A percentile compares a stretch with the other conserved stretches of the same genome.
These are phyloP conservation scores for Atta texana DNA, from an alignment of 1,140 invertebrate genomes.

Conservation along the genomic window DNA sequence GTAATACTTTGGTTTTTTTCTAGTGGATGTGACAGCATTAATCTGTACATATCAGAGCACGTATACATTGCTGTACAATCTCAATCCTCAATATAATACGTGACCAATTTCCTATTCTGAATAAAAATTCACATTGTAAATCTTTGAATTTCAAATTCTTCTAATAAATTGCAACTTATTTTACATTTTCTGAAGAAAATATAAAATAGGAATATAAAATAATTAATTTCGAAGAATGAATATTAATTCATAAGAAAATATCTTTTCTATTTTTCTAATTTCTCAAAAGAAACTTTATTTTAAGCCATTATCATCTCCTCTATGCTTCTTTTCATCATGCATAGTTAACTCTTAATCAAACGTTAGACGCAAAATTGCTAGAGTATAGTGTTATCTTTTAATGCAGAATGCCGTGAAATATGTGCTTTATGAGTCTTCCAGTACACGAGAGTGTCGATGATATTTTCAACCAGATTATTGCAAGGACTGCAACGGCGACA, in stretches of 20 bases:
- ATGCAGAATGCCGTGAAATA: constrained; percentile 2
- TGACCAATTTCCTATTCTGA: constrained; percentile 30
- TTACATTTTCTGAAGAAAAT: not conserved
- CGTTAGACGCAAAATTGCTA: not conserved
- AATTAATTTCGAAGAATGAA: not conserved
- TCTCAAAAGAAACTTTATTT: not conserved
- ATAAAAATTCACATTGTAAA: constrained; percentile 14
- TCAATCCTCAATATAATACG: constrained; percentile 10
- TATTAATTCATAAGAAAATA: constrained; percentile 2
- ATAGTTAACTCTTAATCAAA: constrained; percentile 38
- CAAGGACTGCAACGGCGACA: constrained; percentile 32
- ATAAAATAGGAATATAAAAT: not conserved
- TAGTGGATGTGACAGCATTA: constrained; percentile 25
- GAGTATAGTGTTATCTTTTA: constrained; percentile 3
- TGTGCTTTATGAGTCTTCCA: constrained; percentile 26
- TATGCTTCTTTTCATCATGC: not conserved
- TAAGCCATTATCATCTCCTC: not conserved
- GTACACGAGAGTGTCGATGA: not conserved
- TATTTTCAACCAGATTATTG: constrained; percentile 50
- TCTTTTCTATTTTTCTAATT: not conserved
- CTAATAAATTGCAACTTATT: constrained; percentile 1
- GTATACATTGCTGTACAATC: constrained; percentile 24
- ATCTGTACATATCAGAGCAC: not conserved
- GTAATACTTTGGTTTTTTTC: not conserved
- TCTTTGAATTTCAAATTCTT: not conserved